Base-by-base conservation (phyloP, 2,113 vertebrate genomes). In the Glareola pratincola region DNA sequence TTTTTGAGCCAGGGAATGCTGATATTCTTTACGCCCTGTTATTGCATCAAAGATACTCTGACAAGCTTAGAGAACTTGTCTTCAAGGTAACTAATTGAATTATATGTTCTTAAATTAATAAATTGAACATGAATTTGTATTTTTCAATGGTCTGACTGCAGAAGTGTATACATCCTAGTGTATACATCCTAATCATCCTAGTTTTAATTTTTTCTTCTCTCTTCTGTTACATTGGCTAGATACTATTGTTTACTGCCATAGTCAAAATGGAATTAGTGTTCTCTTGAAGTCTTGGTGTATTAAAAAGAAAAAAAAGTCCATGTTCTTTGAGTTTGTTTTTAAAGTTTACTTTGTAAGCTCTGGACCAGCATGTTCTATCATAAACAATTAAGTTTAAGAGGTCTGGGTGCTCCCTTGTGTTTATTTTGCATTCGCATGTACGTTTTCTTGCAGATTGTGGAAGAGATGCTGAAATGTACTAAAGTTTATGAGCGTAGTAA, bases 401-500 rank as follows among this genome's bases (percentile, higher is more conserved):
- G 14, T 72, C 12, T 56, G 12, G 37, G 21, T 77, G 10, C 10
- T 86, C 43, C 24, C 21, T 59, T 73, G 6, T 62, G 26, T 60
- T 69, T 43, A 22, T 23, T 85, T 95, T 75, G 60, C 30, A 15
- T 76, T 94, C 89, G 24, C 96, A 4, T 63, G 6, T 53, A 6
- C 48, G 23, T 88, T 85, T 80, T 56, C 71, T 90, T 73, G 36
- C 97, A 99, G 99, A 98, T 99, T 47, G 98, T 99, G 86, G 99
- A 99, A 94, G 98, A 99, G 54, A 99, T 99, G 99, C 94, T 99
- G 91, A 99, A 98, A 95, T 99, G 99, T 66, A 99, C 99, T 68
- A 99, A 99, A 47, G 99, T 99, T 93, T 99, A 99, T 71, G 99
- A 99, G 96, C 98, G 98, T 85, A 99, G 98, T 94, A 99, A 99